phyloP scores from a whole-genome alignment of 2,888 invertebrate species.

The Eupithecia abbreviata region DNA sequence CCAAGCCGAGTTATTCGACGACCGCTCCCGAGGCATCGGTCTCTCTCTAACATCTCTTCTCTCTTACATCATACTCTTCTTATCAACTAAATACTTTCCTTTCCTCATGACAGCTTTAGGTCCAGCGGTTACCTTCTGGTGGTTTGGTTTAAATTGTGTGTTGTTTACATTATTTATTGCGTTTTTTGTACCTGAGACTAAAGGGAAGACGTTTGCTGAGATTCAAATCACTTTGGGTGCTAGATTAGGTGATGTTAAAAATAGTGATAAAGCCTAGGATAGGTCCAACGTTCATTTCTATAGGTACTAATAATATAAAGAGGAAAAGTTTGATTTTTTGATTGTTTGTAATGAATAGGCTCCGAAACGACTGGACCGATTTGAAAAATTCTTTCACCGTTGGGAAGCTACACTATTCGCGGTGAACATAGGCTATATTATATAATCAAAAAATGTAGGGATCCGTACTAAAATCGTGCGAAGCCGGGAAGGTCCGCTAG shows the following conservation, averaged over 20 bases:
- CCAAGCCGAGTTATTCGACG: constrained; percentile 63
- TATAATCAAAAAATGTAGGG: too few species aligned
- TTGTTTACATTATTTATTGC: constrained; percentile 50
- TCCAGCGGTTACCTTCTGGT: constrained; percentile 59
- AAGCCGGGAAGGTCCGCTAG: too few species aligned
- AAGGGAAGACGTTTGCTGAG: constrained; percentile 66
- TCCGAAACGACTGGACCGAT: too few species aligned
- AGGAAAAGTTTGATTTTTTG: too few species aligned
- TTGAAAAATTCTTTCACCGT: too few species aligned
- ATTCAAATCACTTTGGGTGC: constrained; percentile 60
- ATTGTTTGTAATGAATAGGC: too few species aligned
- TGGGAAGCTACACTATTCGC: too few species aligned
- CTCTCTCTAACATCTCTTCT: constrained; percentile 45
- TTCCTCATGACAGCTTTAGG: constrained; percentile 52
- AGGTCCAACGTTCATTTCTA: too few species aligned
- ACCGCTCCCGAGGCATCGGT: constrained; percentile 57
- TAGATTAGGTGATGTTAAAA: neutral
- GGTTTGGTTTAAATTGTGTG: constrained; percentile 54
- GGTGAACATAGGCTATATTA: too few species aligned
- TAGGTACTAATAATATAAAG: too few species aligned
- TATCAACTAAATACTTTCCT: constrained; percentile 59
- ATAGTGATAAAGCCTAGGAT: neutral
- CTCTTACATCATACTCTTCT: constrained; percentile 48
- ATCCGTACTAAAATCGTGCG: too few species aligned
- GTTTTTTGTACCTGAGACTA: constrained; percentile 68